Evolutionary conservation across 2,888 invertebrate genomes (phyloP).

Genomic region (Trachelus stipa): DNA sequence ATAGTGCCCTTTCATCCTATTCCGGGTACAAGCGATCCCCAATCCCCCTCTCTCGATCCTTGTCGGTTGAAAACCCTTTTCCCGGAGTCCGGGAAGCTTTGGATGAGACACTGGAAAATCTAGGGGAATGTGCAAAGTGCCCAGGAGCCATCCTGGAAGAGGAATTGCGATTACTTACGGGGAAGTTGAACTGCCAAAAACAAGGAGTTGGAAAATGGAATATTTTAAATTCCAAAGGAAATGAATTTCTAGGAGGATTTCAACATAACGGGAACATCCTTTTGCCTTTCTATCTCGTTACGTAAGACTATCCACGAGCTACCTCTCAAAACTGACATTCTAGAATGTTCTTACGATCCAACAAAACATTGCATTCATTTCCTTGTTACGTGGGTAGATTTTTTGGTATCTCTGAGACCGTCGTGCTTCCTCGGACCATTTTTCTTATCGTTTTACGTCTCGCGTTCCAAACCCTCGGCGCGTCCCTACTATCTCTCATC

Average conservation of each 20-base stretch:
- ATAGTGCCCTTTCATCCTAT: background rate
- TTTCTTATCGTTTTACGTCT: background rate
- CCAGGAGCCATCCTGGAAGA: background rate
- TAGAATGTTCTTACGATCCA: background rate
- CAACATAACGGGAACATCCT: background rate
- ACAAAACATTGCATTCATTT: background rate
- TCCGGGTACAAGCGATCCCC: background rate
- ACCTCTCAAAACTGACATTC: background rate
- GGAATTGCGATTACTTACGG: background rate
- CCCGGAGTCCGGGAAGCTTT: background rate
- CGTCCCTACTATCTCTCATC: background rate
- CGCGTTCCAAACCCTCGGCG: background rate
- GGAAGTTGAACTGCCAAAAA: background rate
- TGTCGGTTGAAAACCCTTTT: background rate
- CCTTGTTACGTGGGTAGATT: background rate
- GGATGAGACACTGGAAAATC: background rate
- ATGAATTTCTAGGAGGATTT: background rate
- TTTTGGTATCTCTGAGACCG: background rate
- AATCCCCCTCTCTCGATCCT: background rate
- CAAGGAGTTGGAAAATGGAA: background rate
- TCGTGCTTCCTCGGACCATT: background rate
- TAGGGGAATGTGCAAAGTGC: background rate
- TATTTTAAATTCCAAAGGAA: background rate
- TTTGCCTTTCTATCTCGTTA: background rate
- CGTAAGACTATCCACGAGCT: background rate